A percentile compares a stretch with the other conserved stretches of the same genome.
phyloP scores from a whole-genome alignment of 2,888 invertebrate species.

The Leucozona laternaria region DNA sequence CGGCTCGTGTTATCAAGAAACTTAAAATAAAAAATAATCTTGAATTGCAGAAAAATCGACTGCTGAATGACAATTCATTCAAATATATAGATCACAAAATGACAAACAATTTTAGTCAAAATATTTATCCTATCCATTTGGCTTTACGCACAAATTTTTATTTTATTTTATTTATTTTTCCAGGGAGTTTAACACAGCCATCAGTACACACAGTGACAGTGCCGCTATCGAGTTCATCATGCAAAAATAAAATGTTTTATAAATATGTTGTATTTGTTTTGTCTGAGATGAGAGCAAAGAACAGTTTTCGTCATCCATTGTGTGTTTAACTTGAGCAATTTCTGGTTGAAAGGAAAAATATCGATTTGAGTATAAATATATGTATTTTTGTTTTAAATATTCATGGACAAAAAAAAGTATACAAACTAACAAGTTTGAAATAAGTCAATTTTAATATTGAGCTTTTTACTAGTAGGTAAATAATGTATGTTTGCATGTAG shows the following conservation, averaged over 20 bases:
- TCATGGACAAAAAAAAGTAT: background rate
- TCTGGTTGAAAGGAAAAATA: background rate
- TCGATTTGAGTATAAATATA: background rate
- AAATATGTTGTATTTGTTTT: background rate
- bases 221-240: background rate
- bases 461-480: too few relatives aligned
- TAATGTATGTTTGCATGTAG: too few relatives aligned
- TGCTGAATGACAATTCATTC: background rate
- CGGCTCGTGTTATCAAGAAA: background rate
- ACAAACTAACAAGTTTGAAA: background rate
- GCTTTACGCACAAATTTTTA: background rate
- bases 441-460: background rate
- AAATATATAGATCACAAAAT: slow-evolving; percentile 18
- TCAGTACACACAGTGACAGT: background rate
- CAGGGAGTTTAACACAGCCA: background rate
- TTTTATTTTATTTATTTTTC: slow-evolving; percentile 7
- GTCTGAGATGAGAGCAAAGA: background rate
- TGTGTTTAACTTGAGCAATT: slow-evolving; percentile 6
- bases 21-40: background rate
- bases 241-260: background rate
- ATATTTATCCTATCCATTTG: slow-evolving; percentile 10
- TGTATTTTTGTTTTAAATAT: background rate
- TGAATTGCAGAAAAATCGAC: background rate
- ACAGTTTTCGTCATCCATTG: background rate
- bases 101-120: slow-evolving; percentile 9